Evolutionary conservation across 2,888 invertebrate species (phyloP).

Genomic region (Euspilapteryx auroguttella): DNA sequence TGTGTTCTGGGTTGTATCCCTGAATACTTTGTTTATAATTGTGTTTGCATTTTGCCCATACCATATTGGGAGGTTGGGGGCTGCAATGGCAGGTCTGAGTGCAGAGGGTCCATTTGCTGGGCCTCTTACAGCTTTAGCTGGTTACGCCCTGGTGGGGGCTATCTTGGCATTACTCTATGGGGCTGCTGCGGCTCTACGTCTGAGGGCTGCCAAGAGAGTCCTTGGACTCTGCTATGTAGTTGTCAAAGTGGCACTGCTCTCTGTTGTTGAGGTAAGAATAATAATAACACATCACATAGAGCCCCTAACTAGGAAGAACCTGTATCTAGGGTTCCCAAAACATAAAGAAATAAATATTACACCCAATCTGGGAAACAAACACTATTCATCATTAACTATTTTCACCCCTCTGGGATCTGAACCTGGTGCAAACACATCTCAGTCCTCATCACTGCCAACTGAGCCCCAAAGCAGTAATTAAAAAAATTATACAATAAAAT

Average conservation of each 20-base stretch:
- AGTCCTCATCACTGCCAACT: not conserved
- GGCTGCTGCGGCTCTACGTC: slow-evolving; percentile 76
- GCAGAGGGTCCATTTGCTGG: slow-evolving; percentile 87
- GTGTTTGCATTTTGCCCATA: slow-evolving; percentile 97
- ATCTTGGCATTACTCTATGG: slow-evolving; percentile 82
- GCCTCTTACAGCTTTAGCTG: slow-evolving; percentile 86
- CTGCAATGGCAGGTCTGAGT: slow-evolving; percentile 60
- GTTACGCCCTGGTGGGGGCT: slow-evolving; percentile 90
- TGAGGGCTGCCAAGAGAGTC: slow-evolving; percentile 80
- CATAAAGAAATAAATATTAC: no score
- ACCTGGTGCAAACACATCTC: not conserved
- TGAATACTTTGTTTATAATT: slow-evolving; percentile 95
- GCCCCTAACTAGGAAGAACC: no score
- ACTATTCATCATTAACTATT: no score
- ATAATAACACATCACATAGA: slow-evolving; percentile 10
- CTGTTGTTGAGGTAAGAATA: slow-evolving; percentile 86
- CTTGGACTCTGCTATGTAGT: slow-evolving; percentile 92
- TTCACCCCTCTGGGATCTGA: no score
- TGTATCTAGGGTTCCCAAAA: no score
- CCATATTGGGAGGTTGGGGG: slow-evolving; percentile 87
- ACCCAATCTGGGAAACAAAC: no score
- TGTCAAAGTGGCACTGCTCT: slow-evolving; percentile 87
- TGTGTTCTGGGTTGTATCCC: slow-evolving; percentile 98
- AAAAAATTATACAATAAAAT: no score
- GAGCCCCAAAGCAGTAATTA: no score